These are phyloP conservation scores for Hipposideros armiger DNA, from an alignment of 2,113 vertebrate species.

Conservation along the genomic window DNA sequence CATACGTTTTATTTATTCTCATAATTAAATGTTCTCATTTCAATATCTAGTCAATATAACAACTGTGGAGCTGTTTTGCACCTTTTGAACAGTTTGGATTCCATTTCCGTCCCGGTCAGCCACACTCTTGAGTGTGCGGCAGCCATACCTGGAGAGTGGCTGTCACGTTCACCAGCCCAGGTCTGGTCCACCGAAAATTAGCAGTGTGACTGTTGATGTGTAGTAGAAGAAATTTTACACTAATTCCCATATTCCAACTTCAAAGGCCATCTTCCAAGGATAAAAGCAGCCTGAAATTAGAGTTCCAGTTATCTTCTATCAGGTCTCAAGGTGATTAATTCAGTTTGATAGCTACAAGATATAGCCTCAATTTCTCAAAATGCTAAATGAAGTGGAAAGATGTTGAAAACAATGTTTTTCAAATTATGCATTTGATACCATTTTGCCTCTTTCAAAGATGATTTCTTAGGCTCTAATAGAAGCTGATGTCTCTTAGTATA, in stretches of 20 bases:
- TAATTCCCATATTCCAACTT: conserved; percentile 36
- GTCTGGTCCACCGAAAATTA: neutral
- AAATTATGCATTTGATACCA: conserved; percentile 73
- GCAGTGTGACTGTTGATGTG: neutral
- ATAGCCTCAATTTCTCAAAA: conserved; percentile 79
- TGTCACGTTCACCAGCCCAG: neutral
- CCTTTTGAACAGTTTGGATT: neutral
- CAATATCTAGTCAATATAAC: neutral
- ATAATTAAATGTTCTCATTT: neutral
- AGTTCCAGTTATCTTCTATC: conserved; percentile 52
- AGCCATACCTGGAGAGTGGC: rapidly evolving
- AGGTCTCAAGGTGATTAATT: conserved; percentile 78
- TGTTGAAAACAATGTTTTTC: conserved; percentile 77
- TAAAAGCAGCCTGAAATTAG: conserved; percentile 61
- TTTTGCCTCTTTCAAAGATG: conserved; percentile 79
- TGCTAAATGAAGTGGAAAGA: conserved; percentile 77
- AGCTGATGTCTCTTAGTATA: conserved; percentile 60
- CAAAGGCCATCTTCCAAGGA: conserved; percentile 66
- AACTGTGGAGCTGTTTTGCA: neutral
- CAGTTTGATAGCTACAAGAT: conserved; percentile 74
- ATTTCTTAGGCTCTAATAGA: conserved; percentile 73
- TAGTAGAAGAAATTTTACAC: conserved; percentile 41
- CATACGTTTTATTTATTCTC: conserved; percentile 9
- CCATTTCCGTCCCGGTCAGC: neutral
- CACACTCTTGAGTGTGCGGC: too few relatives aligned